Evolutionary conservation across 2,797 vertebrate species (phyloP).

Genomic region (Danio choprae): DNA sequence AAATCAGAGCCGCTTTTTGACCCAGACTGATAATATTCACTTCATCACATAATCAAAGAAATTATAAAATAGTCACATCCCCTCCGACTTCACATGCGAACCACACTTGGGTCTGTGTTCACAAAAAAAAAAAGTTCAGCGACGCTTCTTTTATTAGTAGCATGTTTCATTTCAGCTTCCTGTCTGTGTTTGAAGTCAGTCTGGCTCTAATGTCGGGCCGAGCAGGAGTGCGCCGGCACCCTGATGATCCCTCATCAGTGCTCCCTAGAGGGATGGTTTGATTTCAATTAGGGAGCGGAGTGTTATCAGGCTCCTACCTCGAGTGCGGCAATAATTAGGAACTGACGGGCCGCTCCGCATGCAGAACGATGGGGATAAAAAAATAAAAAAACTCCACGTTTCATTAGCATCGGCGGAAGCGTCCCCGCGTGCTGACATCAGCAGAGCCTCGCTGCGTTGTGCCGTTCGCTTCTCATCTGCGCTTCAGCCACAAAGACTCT

Average conservation of each 20-base stretch:
- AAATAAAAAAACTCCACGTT: conserved; percentile 40
- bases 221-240: conserved; percentile 5
- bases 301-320: conserved; percentile 34
- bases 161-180: conserved; percentile 27
- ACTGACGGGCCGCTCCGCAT: conserved; percentile 35
- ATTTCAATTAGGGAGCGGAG: conserved; percentile 49
- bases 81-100: background rate
- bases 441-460: conserved; percentile 42
- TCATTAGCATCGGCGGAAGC: conserved; percentile 54
- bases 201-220: conserved; percentile 22
- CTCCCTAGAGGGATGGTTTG: conserved; percentile 36
- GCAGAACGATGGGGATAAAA: conserved; percentile 27
- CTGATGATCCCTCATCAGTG: conserved; percentile 35
- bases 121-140: background rate
- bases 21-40: too few species aligned
- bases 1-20: background rate
- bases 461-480: conserved; percentile 25
- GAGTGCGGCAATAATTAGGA: conserved; percentile 44
- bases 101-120: background rate
- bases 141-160: conserved; percentile 19
- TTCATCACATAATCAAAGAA: too few species aligned
- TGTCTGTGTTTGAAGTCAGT: background rate
- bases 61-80: too few species aligned
- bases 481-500: conserved; percentile 41
- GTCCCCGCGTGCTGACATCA: conserved; percentile 48